Conservation (phyloP, 2,797 vertebrate genomes). For the Fistularia commersonii region DNA sequence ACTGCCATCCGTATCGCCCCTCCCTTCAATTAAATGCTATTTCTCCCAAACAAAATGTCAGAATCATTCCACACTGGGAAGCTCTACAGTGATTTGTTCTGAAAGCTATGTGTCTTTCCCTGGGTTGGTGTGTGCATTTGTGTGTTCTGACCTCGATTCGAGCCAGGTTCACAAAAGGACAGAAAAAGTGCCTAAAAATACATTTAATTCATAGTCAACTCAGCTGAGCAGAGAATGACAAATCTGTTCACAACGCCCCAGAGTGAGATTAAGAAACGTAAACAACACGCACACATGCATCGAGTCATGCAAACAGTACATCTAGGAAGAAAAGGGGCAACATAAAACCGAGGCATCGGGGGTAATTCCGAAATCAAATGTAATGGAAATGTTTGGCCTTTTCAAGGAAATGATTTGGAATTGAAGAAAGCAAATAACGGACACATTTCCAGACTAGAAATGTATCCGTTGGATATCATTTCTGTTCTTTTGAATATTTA, state of each 20-base stretch:
- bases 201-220: constrained; percentile 65
- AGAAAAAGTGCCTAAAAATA: constrained; percentile 70
- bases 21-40: constrained; percentile 77
- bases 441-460: no score
- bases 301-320: no score
- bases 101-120: constrained; percentile 73
- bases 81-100: constrained; percentile 75
- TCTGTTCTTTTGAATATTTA: no score
- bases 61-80: constrained; percentile 68
- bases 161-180: constrained; percentile 61
- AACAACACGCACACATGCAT: constrained; percentile 11
- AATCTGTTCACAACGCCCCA: constrained; percentile 55
- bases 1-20: constrained; percentile 66
- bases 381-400: no score
- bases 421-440: no score
- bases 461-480: no score
- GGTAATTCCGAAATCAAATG: no score
- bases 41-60: constrained; percentile 79
- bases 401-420: no score
- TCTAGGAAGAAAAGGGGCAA: no score
- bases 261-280: constrained; percentile 51
- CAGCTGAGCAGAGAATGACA: constrained; percentile 58
- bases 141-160: constrained; percentile 74
- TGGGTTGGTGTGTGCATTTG: constrained; percentile 51
- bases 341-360: no score